A percentile compares a stretch with the other conserved stretches of the same genome.
Conservation (phyloP, 2,888 invertebrate genomes). For the Ectropis crepuscularia region DNA sequence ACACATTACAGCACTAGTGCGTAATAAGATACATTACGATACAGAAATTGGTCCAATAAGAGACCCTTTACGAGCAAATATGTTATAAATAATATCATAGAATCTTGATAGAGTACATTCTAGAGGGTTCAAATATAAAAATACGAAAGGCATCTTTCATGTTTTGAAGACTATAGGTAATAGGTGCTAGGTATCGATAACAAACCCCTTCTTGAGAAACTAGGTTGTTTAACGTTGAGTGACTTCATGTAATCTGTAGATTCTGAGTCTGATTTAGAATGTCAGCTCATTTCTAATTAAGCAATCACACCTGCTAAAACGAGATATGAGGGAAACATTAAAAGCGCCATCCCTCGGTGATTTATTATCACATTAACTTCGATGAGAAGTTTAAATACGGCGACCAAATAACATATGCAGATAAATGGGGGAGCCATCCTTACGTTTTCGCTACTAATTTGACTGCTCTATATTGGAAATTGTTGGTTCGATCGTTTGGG, state of each 20-base stretch:
- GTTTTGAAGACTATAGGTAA: no score
- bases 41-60: no score
- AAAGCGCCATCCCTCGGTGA: slow-evolving; percentile 19
- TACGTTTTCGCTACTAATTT: neutral
- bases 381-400: slow-evolving; percentile 24
- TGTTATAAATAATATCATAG: no score
- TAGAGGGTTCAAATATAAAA: no score
- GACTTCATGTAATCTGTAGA: neutral
- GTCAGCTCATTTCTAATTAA: slow-evolving; percentile 8
- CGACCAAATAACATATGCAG: neutral
- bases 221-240: neutral
- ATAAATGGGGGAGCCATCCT: neutral
- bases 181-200: no score
- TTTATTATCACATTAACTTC: slow-evolving; percentile 26
- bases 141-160: no score
- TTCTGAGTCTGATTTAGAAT: slow-evolving; percentile 3
- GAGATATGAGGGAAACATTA: slow-evolving; percentile 21
- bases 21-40: no score
- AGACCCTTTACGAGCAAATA: no score
- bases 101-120: no score
- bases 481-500: neutral
- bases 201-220: no score
- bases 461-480: neutral
- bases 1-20: no score
- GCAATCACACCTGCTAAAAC: slow-evolving; percentile 16